Evolutionary conservation across 2,113 vertebrate species (phyloP), one percentile per base, ranked within the genome.

Genomic region (Psilopogon haemacephalus): DNA sequence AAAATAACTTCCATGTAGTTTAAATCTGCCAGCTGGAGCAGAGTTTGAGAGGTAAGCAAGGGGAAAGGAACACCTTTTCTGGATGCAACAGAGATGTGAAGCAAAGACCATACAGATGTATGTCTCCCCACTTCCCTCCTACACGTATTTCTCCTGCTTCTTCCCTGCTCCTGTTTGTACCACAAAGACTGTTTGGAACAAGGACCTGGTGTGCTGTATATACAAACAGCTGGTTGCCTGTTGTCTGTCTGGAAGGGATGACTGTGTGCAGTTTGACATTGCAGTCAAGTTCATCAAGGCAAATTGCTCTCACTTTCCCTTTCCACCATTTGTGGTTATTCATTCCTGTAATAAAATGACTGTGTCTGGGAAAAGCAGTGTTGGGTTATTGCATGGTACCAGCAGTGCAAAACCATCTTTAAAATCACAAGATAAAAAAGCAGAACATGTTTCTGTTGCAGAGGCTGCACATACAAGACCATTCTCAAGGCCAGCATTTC

Each of bases 291-390:
- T 76, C 15, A 17, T 70, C 67, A 63, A 55, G 40, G 19, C 32
- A 85, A 67, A 44, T 44, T 85, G 35, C 30, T 46, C 13, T 89
- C 23, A 37, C 28, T 75, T 82, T 84, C 21, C 16, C 5, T 32
- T 80, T 89, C 19, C 10, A 11, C 28, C 68, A 21, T 74, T 78
- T 56, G 32, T 71, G 28, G 8, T 69, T 68, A 11, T 20, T 87
- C 89, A 37, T 82, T 83, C 37, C 59, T 87, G 42, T 60, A 76
- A 59, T 76, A 72, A 79, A 69, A 30, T n/a, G 55, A 72, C 42
- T 0, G 0, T 91, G 10, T 55, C 32, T 35, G 73, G 30, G 50
- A 83, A 63, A 70, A 60, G 37, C 2, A 3, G 11, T 5, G 11
- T 48, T 82, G 42, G 9, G 26, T 50, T 78, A 37, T 60, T 91